Conservation (phyloP, 2,888 invertebrate genomes). For the Caenorhabditis sulstoni region DNA sequence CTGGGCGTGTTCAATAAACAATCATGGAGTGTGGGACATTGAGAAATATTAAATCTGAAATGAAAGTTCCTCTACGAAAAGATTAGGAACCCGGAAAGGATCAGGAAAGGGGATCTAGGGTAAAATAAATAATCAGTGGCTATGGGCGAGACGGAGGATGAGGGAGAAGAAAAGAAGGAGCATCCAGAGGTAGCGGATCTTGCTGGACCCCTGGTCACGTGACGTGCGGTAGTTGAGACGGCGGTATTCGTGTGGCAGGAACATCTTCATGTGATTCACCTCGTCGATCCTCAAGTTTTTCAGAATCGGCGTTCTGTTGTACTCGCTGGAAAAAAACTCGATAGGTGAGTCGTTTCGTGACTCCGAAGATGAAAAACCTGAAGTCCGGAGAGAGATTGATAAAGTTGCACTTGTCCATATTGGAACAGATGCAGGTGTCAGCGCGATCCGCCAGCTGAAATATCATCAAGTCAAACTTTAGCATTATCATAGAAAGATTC, state of each 20-base stretch:
- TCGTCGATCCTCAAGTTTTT: constrained; percentile 35
- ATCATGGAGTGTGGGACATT: too few species aligned
- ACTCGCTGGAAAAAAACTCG: constrained; percentile 35
- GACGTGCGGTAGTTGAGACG: constrained; percentile 13
- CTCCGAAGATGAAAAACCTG: constrained; percentile 3
- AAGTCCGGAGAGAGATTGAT: constrained; percentile 45
- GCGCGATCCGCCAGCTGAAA: constrained; percentile 35
- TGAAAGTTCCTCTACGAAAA: neutral
- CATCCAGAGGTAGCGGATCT: constrained; percentile 7
- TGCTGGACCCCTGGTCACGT: neutral
- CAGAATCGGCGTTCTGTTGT: constrained; percentile 41
- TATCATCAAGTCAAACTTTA: neutral
- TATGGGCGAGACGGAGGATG: neutral
- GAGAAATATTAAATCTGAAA: neutral
- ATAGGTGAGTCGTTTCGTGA: neutral
- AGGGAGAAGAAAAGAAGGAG: neutral
- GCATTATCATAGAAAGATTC: neutral
- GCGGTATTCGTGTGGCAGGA: constrained; percentile 53
- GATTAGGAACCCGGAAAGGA: constrained; percentile 5
- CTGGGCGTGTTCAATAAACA: neutral
- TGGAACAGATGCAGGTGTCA: constrained; percentile 51
- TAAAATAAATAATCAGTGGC: neutral
- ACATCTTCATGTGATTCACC: constrained; percentile 45
- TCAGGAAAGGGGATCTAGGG: too few species aligned
- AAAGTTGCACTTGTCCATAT: constrained; percentile 51